These are phyloP conservation scores for Hippasteria phrygiana DNA, from an alignment of 53 echinoderm and acorn worm species.

Conservation along the genomic window DNA sequence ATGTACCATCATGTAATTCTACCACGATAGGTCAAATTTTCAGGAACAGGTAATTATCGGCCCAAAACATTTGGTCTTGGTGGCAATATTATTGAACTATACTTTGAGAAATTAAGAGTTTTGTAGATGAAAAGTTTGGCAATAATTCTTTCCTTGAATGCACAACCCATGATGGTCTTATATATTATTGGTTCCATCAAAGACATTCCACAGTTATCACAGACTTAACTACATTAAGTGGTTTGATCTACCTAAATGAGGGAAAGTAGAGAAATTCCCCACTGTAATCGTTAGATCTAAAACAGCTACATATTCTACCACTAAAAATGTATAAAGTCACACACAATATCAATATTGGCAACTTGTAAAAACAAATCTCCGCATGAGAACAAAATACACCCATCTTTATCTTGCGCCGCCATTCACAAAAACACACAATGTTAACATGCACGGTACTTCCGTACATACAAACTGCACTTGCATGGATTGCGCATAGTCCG, in stretches of 20 bases:
- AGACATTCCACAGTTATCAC: too few species aligned
- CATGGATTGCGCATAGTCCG: conserved; percentile 19
- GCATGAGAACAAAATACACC: neutral
- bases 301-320: neutral
- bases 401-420: neutral
- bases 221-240: too few species aligned
- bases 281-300: neutral
- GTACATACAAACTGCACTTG: conserved; percentile 32
- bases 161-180: too few species aligned
- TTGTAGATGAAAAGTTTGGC: too few species aligned
- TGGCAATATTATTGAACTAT: too few species aligned
- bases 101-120: too few species aligned
- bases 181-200: too few species aligned
- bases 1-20: too few species aligned
- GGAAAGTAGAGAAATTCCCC: neutral
- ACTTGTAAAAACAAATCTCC: neutral
- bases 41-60: too few species aligned
- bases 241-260: neutral
- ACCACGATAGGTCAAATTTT: too few species aligned
- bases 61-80: too few species aligned
- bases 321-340: conserved; percentile 12
- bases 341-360: conserved; percentile 45
- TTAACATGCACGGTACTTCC: neutral
- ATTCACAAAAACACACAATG: neutral
- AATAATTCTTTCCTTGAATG: too few species aligned